Base-by-base conservation (phyloP, 2,797 vertebrate species). In the Crocodylus rhombifer region DNA sequence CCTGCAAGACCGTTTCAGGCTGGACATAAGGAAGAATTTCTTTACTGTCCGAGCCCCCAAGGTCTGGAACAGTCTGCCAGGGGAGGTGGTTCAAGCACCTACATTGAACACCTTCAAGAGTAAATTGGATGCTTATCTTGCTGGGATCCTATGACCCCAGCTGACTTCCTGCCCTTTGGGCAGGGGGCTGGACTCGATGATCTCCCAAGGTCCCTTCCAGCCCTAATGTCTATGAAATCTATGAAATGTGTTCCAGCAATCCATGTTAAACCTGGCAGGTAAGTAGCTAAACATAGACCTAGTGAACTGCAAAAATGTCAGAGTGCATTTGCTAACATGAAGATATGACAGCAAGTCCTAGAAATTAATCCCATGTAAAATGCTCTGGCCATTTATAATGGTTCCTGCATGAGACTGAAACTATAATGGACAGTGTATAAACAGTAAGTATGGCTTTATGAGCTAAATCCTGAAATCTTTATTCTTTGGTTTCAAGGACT, bases 261-360 rank as follows among this genome's bases (percentile, higher is more conserved):
- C 56, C 73, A 60, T 86, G 80, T 26, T 71, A 89, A 94, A 80
- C 11, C 26, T 95, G 88, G 69, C 69, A 86, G 21, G 63, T 86
- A 77, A 77, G 86, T 30, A 85, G n/a, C 17, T 79, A 64, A 58
- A 71, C 42, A 14, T 60, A 18, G 11, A 56, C n/a, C 56, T 63
- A 69, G 30, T 69, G 42, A 51, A 82, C 67, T 73, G 56, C 12
- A 73, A 26, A 23, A n/a, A 84, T 71, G 88, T 33, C 14, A 42
- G 21, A 61, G 71, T n/a, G 9, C 18, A 87, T 86, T 36, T 88
- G 63, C 55, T 36, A 17, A 25, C 3, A 3, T 73, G 88, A 73
- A 77, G 10, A 55, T 87, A 91, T 93, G 60, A 73, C 81, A 95
- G 65, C 30, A 58, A 90, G 62, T 82, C 15, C 56, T 85, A 26